Evolutionary conservation across 2,888 invertebrate species (phyloP), one percentile per base, ranked within the genome.

Genomic region (Hermodice carunculata): DNA sequence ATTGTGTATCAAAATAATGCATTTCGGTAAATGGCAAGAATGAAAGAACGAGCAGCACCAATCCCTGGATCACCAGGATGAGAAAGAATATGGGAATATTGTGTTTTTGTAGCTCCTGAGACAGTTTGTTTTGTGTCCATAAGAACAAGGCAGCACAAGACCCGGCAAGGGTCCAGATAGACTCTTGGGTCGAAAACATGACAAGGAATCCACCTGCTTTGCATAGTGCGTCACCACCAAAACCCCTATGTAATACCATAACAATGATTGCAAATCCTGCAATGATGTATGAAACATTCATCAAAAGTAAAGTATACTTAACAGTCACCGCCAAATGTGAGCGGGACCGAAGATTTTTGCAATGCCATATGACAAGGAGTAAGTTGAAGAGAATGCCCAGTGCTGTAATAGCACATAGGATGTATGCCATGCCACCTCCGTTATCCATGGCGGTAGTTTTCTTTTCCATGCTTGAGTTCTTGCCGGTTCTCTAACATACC

Each of bases 171-270:
- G 32, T 22, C 60, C 60, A 60, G 11, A 60, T n/a, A 1, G 52
- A 24, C 31, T 37, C 40, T 52, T 60, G 60, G 24, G 51, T 51
- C 29, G 51, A 42, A 34, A 60, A 60, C 29, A 60, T 37, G 42
- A 60, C 43, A 43, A 60, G 31, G 51, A 60, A 60, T 3, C 60
- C 60, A n/a, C 60, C 60, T 14, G 51, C 42, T 31, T 51, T 49
- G 28, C 60, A 60, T 5, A 60, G 40, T n/a, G 43, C 32, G 17
- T 17, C 28, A n/a, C 51, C 40, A 24, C 26, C 31, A 8, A 52
- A 48, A 32, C 52, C 60, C 28, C 52, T 31, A 49, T 60, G 43
- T 19, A 60, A 42, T 17, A 60, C 42, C 19, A 49, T 48, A 8
- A 60, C 37, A 42, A 60, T 42, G 31, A 49, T 26, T 17, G 51